A percentile compares a stretch with the other conserved stretches of the same genome.
phyloP scores from a whole-genome alignment of 1,140 invertebrate species.

The Eriocheir sinensis region DNA sequence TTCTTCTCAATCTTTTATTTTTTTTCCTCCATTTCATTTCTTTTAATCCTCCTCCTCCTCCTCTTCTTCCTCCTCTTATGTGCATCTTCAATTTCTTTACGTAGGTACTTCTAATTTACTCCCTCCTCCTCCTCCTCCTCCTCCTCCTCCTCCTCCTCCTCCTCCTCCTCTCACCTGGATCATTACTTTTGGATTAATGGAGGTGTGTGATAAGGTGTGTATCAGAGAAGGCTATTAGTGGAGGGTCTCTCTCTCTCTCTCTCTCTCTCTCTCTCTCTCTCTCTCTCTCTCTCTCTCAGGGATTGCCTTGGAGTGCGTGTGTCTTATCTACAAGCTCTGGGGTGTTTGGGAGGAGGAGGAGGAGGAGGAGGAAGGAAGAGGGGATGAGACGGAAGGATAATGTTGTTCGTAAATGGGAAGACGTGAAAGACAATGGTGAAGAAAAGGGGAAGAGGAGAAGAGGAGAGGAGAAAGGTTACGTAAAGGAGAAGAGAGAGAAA shows the following conservation, averaged over 20 bases:
- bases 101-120: background rate
- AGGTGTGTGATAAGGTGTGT: background rate
- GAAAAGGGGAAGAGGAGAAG: background rate
- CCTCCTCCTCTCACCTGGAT: background rate
- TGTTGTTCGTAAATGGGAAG: background rate
- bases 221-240: background rate
- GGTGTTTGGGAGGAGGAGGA: background rate
- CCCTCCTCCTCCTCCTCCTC: no score
- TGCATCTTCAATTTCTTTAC: background rate
- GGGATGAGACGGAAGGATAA: background rate
- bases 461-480: background rate
- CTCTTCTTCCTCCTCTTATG: background rate
- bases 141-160: no score
- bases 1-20: background rate
- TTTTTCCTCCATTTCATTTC: background rate
- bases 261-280: slow-evolving; percentile 24
- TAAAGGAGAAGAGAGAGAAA: no score
- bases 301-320: background rate
- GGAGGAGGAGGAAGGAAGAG: background rate
- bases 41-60: background rate
- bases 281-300: background rate
- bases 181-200: background rate
- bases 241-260: background rate
- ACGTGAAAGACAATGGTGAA: background rate
- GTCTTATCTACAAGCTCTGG: background rate